Conservation (phyloP, 2,113 vertebrate genomes). For the Camarhynchus parvulus region DNA sequence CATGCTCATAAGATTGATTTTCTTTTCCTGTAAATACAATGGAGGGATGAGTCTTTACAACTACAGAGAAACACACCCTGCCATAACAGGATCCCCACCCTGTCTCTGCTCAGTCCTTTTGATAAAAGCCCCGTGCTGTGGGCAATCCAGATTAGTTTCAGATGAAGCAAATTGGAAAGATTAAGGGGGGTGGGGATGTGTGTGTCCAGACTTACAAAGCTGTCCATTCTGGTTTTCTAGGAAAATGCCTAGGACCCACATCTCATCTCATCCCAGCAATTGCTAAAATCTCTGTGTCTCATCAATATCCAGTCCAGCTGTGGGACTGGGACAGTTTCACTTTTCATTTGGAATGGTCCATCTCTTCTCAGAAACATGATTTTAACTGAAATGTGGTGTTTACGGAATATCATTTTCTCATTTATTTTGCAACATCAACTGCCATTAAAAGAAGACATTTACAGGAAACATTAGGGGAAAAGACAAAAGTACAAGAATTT, state of each 20-base stretch:
- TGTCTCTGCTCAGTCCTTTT: neutral
- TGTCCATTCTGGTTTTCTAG: neutral
- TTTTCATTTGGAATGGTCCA: neutral
- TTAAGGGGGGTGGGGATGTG: neutral
- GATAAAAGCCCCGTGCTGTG: neutral
- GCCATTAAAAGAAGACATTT: neutral
- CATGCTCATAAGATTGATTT: conserved; percentile 41
- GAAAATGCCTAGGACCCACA: neutral
- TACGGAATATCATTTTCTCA: neutral
- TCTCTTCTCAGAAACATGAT: neutral
- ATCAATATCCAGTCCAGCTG: neutral
- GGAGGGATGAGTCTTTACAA: conserved; percentile 40
- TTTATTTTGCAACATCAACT: neutral
- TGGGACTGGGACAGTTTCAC: neutral
- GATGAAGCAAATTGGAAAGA: neutral
- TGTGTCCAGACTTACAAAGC: neutral
- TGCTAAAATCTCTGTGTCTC: neutral
- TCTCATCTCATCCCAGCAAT: neutral
- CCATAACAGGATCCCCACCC: conserved; percentile 33
- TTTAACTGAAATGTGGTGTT: neutral
- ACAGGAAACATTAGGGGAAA: neutral
- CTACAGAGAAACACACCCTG: conserved; percentile 31
- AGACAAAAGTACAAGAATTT: neutral
- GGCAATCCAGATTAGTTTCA: neutral
- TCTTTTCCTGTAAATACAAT: conserved; percentile 67